These are phyloP conservation scores for Belgica antarctica DNA, from an alignment of 2,888 invertebrate genomes.

Conservation along the genomic window DNA sequence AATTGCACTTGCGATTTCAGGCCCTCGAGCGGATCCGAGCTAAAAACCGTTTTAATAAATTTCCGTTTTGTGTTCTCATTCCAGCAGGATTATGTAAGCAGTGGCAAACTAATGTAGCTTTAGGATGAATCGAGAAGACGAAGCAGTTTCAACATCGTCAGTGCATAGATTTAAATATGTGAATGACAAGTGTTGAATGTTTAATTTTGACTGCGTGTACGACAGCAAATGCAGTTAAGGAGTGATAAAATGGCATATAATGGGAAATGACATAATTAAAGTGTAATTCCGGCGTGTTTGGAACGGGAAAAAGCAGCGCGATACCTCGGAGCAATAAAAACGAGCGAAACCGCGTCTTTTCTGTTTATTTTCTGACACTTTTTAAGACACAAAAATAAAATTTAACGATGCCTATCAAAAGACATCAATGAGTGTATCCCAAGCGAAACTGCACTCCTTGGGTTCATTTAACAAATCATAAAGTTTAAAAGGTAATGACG, in stretches of 20 bases:
- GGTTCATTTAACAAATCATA: background rate
- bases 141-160: background rate
- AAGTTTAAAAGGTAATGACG: background rate
- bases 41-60: background rate
- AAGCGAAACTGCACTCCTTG: slow-evolving; percentile 14
- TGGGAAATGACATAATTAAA: slow-evolving; percentile 36
- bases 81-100: slow-evolving; percentile 23
- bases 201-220: background rate
- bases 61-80: slow-evolving; percentile 25
- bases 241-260: slow-evolving; percentile 42
- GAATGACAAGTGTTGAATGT: background rate
- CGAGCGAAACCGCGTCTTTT: background rate
- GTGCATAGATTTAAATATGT: slow-evolving; percentile 1
- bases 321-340: slow-evolving; percentile 4
- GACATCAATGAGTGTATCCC: slow-evolving; percentile 28
- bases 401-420: slow-evolving; percentile 22
- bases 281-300: background rate
- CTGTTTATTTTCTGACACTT: slow-evolving; percentile 6
- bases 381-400: background rate
- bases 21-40: background rate
- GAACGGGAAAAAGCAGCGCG: background rate
- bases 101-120: slow-evolving; percentile 13
- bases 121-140: background rate
- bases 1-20: slow-evolving; percentile 3
- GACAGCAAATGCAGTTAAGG: slow-evolving; percentile 31